Conservation (phyloP, 2,888 invertebrate species). For the Pegoplata infirma region DNA sequence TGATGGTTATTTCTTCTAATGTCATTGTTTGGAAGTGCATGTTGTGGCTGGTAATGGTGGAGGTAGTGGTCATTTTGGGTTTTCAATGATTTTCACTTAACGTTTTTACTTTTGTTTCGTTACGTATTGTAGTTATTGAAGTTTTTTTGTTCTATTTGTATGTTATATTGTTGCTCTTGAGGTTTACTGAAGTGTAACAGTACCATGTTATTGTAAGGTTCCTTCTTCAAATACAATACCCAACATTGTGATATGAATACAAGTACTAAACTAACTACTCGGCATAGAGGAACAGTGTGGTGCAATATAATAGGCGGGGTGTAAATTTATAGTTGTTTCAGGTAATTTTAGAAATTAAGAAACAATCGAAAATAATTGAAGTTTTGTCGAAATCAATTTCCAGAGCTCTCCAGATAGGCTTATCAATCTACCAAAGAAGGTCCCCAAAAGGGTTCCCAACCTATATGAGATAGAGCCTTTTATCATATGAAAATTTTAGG, state of each 20-base stretch:
- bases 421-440: too few species aligned
- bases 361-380: too few species aligned
- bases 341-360: too few species aligned
- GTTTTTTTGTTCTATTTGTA: background rate
- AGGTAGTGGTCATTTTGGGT: slow-evolving; percentile 53
- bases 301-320: too few species aligned
- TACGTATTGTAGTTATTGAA: slow-evolving; percentile 23
- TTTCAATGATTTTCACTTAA: slow-evolving; percentile 58
- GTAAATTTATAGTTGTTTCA: too few species aligned
- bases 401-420: too few species aligned
- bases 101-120: slow-evolving; percentile 26
- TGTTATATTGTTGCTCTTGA: slow-evolving; percentile 41
- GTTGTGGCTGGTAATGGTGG: background rate
- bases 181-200: slow-evolving; percentile 55
- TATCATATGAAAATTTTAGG: too few species aligned
- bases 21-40: slow-evolving; percentile 14
- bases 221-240: slow-evolving; percentile 8
- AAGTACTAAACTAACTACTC: too few species aligned
- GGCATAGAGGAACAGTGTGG: too few species aligned
- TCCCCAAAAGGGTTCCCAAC: too few species aligned
- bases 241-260: background rate
- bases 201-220: slow-evolving; percentile 51
- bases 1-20: slow-evolving; percentile 32
- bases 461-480: too few species aligned
- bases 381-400: too few species aligned